phyloP scores from a whole-genome alignment of 1,140 invertebrate genomes.

The Phymastichus coffea region DNA sequence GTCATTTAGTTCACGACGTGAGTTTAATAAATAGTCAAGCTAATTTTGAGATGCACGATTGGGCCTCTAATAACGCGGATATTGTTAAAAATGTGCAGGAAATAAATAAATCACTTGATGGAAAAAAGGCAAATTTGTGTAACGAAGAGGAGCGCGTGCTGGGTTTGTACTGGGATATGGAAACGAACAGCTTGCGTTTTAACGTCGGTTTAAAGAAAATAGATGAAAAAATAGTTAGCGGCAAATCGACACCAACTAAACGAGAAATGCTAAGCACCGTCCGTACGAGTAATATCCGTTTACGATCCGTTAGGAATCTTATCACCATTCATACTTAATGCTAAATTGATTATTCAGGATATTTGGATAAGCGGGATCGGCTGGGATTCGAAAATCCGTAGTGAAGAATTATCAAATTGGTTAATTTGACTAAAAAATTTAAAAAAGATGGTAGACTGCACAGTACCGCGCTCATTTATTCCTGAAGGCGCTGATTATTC shows the following conservation, averaged over 20 bases:
- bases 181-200: background rate
- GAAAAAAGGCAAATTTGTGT: background rate
- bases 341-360: background rate
- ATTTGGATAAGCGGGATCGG: background rate
- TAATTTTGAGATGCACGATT: background rate
- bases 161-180: background rate
- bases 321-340: background rate
- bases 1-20: background rate
- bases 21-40: background rate
- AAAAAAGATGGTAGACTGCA: background rate
- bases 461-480: background rate
- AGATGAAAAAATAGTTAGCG: background rate
- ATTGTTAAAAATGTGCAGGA: background rate
- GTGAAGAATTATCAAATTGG: background rate
- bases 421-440: background rate
- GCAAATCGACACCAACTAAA: background rate
- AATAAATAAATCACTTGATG: too few species aligned
- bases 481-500: background rate
- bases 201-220: background rate
- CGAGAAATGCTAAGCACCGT: background rate
- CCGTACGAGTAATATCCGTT: background rate
- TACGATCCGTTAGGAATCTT: conserved; percentile 1
- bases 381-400: background rate
- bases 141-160: background rate
- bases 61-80: background rate